Evolutionary conservation across 2,888 invertebrate species (phyloP).

Genomic region (Unio delphinus): DNA sequence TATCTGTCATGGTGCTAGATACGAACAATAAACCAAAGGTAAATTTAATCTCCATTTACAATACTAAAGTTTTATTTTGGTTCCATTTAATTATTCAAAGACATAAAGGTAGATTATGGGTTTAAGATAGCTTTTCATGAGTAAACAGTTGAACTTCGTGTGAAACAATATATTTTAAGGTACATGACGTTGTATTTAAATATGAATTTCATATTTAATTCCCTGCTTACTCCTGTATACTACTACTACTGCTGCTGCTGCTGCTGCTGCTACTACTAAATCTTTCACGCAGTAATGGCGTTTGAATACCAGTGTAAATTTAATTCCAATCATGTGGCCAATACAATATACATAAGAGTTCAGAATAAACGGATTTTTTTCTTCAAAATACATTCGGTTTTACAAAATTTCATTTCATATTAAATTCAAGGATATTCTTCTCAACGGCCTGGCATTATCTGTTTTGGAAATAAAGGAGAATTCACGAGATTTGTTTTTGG

Average conservation of each 20-base stretch:
- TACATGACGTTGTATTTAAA: no score
- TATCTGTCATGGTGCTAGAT: slow-evolving; percentile 32
- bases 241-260: no score
- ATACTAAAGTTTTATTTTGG: not conserved
- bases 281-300: no score
- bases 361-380: no score
- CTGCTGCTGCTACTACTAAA: no score
- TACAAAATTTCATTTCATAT: not conserved
- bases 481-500: slow-evolving; percentile 11
- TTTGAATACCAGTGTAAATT: no score
- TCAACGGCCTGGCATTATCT: slow-evolving; percentile 21
- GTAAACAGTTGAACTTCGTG: not conserved
- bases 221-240: no score
- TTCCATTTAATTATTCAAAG: not conserved
- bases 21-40: slow-evolving; percentile 46
- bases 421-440: slow-evolving; percentile 34
- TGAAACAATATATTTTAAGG: not conserved
- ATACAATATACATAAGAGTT: no score
- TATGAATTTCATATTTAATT: not conserved
- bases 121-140: not conserved
- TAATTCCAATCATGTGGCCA: no score
- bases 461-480: slow-evolving; percentile 30
- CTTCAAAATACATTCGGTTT: no score
- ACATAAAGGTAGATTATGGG: not conserved
- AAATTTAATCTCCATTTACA: slow-evolving; percentile 1